Conservation (phyloP, 2,888 invertebrate genomes). For the Cantharis nigra region DNA sequence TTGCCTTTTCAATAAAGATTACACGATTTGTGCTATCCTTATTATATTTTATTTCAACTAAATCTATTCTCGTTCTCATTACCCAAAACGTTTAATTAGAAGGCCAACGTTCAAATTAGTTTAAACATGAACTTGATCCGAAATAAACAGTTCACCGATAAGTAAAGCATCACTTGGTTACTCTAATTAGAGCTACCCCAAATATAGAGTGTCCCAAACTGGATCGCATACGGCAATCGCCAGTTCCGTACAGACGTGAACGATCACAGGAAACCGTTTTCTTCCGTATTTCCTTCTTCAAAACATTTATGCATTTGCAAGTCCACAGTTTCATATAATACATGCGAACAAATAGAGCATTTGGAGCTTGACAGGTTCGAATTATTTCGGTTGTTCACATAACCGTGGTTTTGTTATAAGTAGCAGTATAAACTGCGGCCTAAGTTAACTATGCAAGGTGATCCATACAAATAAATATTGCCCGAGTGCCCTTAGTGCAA, state of each 20-base stretch:
- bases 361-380: not conserved
- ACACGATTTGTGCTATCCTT: not conserved
- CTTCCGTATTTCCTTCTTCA: not conserved
- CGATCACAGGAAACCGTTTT: not conserved
- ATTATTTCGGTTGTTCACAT: not conserved
- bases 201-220: not conserved
- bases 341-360: not conserved
- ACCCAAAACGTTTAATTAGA: not conserved
- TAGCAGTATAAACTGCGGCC: conserved; percentile 12
- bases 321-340: no score
- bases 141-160: not conserved
- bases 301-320: not conserved
- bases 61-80: not conserved
- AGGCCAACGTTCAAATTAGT: not conserved
- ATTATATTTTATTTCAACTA: not conserved
- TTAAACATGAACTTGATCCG: not conserved
- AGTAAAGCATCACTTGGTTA: not conserved
- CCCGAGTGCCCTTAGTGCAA: conserved; percentile 17
- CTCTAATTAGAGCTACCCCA: not conserved
- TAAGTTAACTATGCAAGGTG: conserved; percentile 19
- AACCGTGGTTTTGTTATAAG: conserved; percentile 2
- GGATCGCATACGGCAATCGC: not conserved
- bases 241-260: no score
- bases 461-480: conserved; percentile 22
- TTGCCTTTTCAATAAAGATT: not conserved